Base-by-base conservation (phyloP, 2,888 invertebrate species). In the Lymantria monacha region DNA sequence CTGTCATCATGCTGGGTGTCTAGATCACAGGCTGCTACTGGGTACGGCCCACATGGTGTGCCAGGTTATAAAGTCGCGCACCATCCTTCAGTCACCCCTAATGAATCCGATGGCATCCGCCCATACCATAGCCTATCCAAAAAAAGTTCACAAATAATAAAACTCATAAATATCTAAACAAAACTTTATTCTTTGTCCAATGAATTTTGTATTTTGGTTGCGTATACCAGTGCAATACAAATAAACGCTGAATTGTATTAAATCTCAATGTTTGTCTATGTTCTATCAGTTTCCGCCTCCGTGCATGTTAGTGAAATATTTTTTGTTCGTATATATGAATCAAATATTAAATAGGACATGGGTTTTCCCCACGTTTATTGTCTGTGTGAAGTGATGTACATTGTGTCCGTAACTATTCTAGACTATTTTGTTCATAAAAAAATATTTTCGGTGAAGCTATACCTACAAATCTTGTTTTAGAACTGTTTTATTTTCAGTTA, bases 261-360 rank as follows among this genome's bases (percentile, higher is more conserved):
- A 57, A 69, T 76, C 76, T 71, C 69, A 71, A 67, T 72, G 70
- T 79, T 76, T 74, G 71, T 67, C 52, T 67, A 57, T 62, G 58
- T 59, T 65, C 63, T 76, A 76, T 79, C 78, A 68, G 70, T 71
- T 70, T 70, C 63, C 55, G 55, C 45, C 46, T 60, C 54, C 48
- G 45, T 60, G 59, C 44, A 56, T 45, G 48, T 50, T 47, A 43
- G 48, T 52, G 48, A 52, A 22, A 63, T 57, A 53, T 54, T 64
- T 70, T 22, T 68, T 70, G 58, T 66, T 67, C 67, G 71, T 77
- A 74, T 73, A 59, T 59, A 48, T 55, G n/a, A 53, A 44, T 52
- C 70, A 57, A 58, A 57, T 72, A 74, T 73, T 22, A 22, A 22
- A 66, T 72, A 72, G 72, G 71, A 69, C 69, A 72, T 72, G 66